Percentiles rank a stretch among this genome's conserved stretches.
phyloP scores from a whole-genome alignment of 2,113 vertebrate genomes.

The Morone chrysops region DNA sequence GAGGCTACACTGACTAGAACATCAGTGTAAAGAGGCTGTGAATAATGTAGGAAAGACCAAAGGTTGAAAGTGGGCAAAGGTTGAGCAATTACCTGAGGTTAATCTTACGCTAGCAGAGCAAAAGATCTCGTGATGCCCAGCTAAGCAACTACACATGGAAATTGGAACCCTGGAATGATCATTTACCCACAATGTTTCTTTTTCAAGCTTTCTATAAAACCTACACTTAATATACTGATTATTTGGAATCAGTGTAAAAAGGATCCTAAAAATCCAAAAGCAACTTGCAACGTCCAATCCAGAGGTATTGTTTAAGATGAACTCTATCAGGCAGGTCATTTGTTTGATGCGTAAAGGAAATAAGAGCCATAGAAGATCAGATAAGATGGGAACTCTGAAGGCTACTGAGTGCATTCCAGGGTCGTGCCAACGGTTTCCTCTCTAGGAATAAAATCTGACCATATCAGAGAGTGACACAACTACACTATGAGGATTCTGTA shows the following conservation, averaged over 20 bases:
- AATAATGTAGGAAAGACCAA: slow-evolving; percentile 54
- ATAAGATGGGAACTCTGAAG: slow-evolving; percentile 32
- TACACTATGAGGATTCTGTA: neutral
- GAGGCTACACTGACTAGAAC: slow-evolving; percentile 45
- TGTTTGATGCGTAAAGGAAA: slow-evolving; percentile 47
- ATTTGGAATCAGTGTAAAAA: neutral
- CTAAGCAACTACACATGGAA: slow-evolving; percentile 41
- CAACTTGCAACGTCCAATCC: neutral
- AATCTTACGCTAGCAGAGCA: slow-evolving; percentile 74
- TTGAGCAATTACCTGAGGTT: slow-evolving; percentile 79
- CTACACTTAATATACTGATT: neutral
- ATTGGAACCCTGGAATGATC: slow-evolving; percentile 2
- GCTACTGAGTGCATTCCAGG: neutral
- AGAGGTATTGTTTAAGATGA: neutral
- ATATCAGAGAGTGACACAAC: neutral
- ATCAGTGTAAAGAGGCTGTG: slow-evolving; percentile 19
- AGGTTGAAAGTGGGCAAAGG: slow-evolving; percentile 80
- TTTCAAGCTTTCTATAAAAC: neutral
- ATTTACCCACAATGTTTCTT: neutral
- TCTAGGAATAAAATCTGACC: neutral
- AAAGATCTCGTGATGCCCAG: slow-evolving; percentile 70
- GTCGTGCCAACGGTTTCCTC: neutral
- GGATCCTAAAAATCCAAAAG: neutral
- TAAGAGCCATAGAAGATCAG: slow-evolving; percentile 14
- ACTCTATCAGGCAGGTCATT: neutral